Percentiles rank a stretch among this genome's conserved stretches.
phyloP scores from a whole-genome alignment of 2,797 vertebrate genomes.

The Lutjanus argentimaculatus region DNA sequence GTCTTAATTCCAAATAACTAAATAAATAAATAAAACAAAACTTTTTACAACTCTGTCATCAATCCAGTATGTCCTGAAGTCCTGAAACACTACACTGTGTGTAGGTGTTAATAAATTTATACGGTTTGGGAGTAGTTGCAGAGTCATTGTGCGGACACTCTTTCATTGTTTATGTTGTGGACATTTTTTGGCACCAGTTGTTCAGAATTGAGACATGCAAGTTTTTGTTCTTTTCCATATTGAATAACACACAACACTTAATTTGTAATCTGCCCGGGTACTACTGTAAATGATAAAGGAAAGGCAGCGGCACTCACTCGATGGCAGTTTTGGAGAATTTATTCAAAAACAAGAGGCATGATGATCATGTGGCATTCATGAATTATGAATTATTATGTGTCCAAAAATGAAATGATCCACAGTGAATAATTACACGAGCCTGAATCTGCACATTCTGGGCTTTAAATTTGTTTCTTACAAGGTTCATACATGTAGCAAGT shows the following conservation, averaged over 20 bases:
- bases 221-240: neutral
- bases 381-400: no score
- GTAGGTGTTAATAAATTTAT: conserved; percentile 23
- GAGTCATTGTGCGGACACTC: conserved; percentile 6
- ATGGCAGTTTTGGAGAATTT: neutral
- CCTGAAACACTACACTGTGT: neutral
- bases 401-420: neutral
- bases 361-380: conserved; percentile 6
- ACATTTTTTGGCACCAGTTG: neutral
- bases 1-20: neutral
- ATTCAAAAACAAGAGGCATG: conserved; percentile 6
- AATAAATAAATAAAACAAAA: neutral
- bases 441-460: neutral
- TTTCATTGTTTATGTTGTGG: conserved; percentile 32
- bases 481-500: neutral
- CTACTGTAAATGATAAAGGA: conserved; percentile 4
- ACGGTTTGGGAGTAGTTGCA: neutral
- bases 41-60: conserved; percentile 10
- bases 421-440: neutral
- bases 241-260: neutral
- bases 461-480: neutral
- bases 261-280: neutral
- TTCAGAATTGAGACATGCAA: neutral
- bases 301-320: neutral
- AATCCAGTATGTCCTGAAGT: conserved; percentile 15